Conservation (phyloP, 2,113 vertebrate genomes). For the Urocolius indicus region DNA sequence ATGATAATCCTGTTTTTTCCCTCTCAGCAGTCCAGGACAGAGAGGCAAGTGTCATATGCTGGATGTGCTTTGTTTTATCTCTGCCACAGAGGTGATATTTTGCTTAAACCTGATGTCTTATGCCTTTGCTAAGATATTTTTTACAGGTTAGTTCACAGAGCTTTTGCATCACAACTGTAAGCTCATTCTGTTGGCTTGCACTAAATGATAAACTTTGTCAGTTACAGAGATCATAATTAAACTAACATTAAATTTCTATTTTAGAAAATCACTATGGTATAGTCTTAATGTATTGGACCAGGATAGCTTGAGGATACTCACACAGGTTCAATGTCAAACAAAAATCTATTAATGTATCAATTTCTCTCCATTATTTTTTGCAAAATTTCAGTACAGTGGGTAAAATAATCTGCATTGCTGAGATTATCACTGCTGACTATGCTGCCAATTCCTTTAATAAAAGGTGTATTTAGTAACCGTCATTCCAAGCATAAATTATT, state of each 20-base stretch:
- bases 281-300: background rate
- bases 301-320: background rate
- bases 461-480: background rate
- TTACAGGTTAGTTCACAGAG: background rate
- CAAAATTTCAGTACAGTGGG: background rate
- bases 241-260: background rate
- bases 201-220: background rate
- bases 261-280: background rate
- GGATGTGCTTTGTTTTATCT: background rate
- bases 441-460: background rate
- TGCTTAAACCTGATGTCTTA: background rate
- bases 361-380: background rate
- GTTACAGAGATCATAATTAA: background rate
- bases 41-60: background rate
- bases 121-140: background rate
- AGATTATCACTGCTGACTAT: background rate
- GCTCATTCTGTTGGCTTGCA: background rate
- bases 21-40: background rate
- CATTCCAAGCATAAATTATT: background rate
- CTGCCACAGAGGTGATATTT: background rate
- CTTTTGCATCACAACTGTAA: background rate
- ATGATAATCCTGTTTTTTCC: background rate
- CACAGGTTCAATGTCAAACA: background rate
- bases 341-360: background rate
- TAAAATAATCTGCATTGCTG: background rate